Percentiles rank a stretch among this genome's conserved stretches.
These are phyloP conservation scores for Aphelocoma californica DNA, from an alignment of 2,797 vertebrate species.

Conservation along the genomic window DNA sequence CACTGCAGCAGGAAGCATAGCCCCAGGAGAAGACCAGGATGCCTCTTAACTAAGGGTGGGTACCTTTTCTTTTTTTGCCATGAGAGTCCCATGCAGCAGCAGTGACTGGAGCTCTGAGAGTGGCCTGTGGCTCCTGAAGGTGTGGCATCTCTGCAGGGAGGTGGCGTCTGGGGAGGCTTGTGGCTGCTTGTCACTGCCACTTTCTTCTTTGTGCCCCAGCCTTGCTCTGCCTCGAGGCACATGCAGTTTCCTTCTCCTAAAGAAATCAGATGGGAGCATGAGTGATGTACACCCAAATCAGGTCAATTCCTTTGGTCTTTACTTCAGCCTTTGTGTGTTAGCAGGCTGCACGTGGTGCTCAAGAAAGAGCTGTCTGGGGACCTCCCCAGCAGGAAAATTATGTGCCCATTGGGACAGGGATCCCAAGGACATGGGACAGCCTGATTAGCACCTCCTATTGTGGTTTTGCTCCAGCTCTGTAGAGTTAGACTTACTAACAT, in stretches of 20 bases:
- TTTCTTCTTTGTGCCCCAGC: neutral
- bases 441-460: too few relatives aligned
- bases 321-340: neutral
- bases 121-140: rapidly evolving
- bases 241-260: neutral
- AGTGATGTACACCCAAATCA: neutral
- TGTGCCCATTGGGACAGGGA: neutral
- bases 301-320: neutral
- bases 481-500: neutral
- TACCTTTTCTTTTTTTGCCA: neutral
- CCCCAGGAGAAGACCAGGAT: neutral
- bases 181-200: neutral
- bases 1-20: neutral
- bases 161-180: neutral
- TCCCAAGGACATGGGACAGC: neutral
- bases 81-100: neutral
- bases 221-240: neutral
- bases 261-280: neutral
- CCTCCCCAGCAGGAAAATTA: rapidly evolving
- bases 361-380: neutral
- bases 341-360: rapidly evolving
- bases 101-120: neutral
- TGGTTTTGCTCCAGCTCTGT: neutral
- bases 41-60: neutral
- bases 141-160: rapidly evolving